Base-by-base conservation (phyloP, 2,888 invertebrate species). In the Ectemnius lituratus region DNA sequence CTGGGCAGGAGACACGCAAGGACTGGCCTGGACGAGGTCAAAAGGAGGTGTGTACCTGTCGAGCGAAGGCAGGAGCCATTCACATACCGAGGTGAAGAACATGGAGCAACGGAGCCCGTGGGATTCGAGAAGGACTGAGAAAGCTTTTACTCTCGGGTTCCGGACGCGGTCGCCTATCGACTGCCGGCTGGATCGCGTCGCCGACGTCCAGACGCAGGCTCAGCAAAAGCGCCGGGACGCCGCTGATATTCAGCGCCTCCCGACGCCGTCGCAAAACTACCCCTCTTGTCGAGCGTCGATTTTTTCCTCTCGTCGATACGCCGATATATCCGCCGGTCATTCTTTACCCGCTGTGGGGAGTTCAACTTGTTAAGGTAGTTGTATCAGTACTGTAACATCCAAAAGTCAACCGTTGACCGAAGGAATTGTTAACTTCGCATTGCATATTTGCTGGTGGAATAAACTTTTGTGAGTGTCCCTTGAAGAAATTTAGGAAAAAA, bases 111-210 rank as follows among this genome's bases (percentile, higher is more conserved):
- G 37, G 57, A 45, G 11, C 14, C 45, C 47, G 62, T 18, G 23
- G 16, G 52, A 37, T 47, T 59, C 49, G 23, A 52, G 37, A 37
- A 37, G 13, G 49, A 18, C 4, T 14, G 37, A 37, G 2, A 67
- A 27, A 57, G 62, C 46, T 56, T 37, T 28, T 59, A 16, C 16
- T 14, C 16, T 61, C 52, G 64, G 52, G 62, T 49, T 70, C 16
- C 59, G 69, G 69, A 63, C 76, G 73, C 81, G 84, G 80, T 80
- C 76, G 78, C 73, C 82, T 84, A 87, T 87, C 84, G 88, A 88
- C 88, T 88, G 80, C 79, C 83, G 73, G 75, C 72, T 82, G 77
- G 70, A 82, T 84, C 80, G 79, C 79, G 71, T 52, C 71, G 20
- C 62, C 20, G 66, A 61, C 60, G 37, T 73, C 59, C 62, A 46